A percentile compares a stretch with the other conserved stretches of the same genome.
These are phyloP conservation scores for Urophycis tenuis DNA, from an alignment of 2,797 vertebrate species.

Conservation along the genomic window DNA sequence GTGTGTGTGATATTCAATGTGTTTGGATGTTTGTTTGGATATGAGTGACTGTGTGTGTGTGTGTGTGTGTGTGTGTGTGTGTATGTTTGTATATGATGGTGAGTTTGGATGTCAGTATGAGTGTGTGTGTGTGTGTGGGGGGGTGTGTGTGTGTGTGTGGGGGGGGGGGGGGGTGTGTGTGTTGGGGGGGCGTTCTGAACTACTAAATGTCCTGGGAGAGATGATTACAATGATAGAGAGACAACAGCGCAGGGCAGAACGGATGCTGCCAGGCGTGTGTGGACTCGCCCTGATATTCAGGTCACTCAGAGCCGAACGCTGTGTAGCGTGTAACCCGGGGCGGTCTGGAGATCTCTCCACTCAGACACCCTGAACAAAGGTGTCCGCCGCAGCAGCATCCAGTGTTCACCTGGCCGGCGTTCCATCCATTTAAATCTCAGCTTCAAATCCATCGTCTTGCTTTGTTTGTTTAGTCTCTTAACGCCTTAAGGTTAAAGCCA, in stretches of 20 bases:
- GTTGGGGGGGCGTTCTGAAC: not conserved
- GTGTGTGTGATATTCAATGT: slow-evolving; percentile 5
- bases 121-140: slow-evolving; percentile 17
- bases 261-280: not conserved
- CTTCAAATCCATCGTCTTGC: too few species aligned
- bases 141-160: slow-evolving; percentile 4
- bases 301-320: not conserved
- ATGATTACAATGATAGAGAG: not conserved
- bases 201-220: not conserved
- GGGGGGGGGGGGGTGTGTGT: not conserved
- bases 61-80: slow-evolving; percentile 15
- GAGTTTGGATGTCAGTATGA: slow-evolving; percentile 15
- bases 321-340: too few species aligned
- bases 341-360: too few species aligned
- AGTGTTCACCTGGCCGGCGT: too few species aligned
- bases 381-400: not conserved
- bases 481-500: too few species aligned
- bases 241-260: not conserved
- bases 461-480: too few species aligned
- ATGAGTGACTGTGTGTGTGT: slow-evolving; percentile 9
- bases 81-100: slow-evolving; percentile 16
- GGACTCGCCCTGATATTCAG: not conserved
- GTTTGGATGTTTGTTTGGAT: slow-evolving; percentile 1
- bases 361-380: not conserved
- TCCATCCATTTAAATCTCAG: too few species aligned